Conservation (phyloP, 2,888 invertebrate species). For the Syrphus vitripennis region DNA sequence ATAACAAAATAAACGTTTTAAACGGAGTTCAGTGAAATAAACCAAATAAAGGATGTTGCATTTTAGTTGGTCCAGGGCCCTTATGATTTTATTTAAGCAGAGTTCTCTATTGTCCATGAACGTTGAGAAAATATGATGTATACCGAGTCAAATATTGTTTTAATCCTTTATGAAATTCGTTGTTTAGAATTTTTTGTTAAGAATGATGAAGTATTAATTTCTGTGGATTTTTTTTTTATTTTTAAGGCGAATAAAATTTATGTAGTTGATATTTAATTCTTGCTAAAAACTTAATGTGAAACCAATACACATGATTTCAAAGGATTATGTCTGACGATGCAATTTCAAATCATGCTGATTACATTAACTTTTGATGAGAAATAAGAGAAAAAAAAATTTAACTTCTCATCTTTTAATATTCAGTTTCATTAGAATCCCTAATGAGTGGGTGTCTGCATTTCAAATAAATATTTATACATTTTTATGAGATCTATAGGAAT, state of each 20-base stretch:
- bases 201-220: not conserved
- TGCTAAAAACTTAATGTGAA: not conserved
- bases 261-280: not conserved
- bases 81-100: not conserved
- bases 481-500: not conserved
- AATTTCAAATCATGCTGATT: not conserved
- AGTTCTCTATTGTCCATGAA: not conserved
- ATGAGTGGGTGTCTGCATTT: slow-evolving; percentile 7
- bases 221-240: not conserved
- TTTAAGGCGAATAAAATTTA: not conserved
- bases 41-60: slow-evolving; percentile 33
- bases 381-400: not conserved
- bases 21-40: slow-evolving; percentile 49
- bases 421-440: slow-evolving; percentile 10
- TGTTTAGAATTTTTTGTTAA: not conserved
- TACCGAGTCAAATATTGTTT: not conserved
- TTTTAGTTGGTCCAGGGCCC: not conserved
- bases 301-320: not conserved
- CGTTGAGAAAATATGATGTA: not conserved
- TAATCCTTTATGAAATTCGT: not conserved
- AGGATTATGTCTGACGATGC: too few relatives aligned
- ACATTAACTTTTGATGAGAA: not conserved
- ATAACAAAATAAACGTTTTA: slow-evolving; percentile 43
- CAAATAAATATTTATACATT: slow-evolving; percentile 18
- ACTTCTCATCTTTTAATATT: not conserved